Conservation (phyloP, 2,113 vertebrate species). For the Excalfactoria chinensis region DNA sequence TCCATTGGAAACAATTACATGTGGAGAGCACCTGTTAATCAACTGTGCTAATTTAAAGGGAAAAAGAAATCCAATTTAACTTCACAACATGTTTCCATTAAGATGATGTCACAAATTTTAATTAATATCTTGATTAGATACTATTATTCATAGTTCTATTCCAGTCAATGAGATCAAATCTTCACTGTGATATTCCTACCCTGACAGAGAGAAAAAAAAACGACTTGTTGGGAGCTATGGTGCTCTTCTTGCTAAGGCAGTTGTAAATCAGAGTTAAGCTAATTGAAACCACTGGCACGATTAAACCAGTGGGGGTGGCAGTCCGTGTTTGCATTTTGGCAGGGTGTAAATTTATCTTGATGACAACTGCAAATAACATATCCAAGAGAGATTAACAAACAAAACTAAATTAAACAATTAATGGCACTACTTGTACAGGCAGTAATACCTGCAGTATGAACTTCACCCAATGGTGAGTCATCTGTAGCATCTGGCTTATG, state of each 20-base stretch:
- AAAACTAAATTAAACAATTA: conserved; percentile 41
- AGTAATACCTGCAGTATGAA: not conserved
- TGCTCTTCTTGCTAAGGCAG: not conserved
- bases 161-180: not conserved
- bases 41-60: conserved; percentile 62
- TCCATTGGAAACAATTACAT: conserved; percentile 56
- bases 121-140: conserved; percentile 66
- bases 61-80: conserved; percentile 36
- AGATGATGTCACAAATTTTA: conserved; percentile 63
- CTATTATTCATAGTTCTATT: conserved; percentile 33
- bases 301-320: not conserved
- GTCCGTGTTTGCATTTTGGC: conserved; percentile 31
- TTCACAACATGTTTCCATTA: conserved; percentile 26
- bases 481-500: not conserved
- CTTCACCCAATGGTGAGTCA: not conserved
- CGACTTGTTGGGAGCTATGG: not conserved
- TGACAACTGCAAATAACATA: conserved; percentile 31
- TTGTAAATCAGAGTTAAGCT: conserved; percentile 10
- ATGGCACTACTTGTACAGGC: conserved; percentile 11
- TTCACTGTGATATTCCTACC: conserved; percentile 19
- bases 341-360: conserved; percentile 30
- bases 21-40: conserved; percentile 57
- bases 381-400: conserved; percentile 32
- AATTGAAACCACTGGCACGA: conserved; percentile 11
- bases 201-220: not conserved